Evolutionary conservation across 1,140 invertebrate species (phyloP).

Genomic region (Drosophila teissieri): DNA sequence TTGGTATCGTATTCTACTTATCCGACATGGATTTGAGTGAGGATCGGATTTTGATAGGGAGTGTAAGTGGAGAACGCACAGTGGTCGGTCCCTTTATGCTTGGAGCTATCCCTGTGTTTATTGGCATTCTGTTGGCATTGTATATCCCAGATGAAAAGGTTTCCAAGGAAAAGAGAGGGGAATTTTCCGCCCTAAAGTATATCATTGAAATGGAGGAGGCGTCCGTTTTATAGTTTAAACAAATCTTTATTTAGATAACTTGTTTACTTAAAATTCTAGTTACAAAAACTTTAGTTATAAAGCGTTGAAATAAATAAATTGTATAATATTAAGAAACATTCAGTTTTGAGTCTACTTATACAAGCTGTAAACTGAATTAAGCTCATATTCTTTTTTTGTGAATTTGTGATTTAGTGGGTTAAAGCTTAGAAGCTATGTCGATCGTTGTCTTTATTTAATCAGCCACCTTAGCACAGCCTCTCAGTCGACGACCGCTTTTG

Average conservation of each 20-base stretch:
- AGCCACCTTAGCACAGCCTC: slow-evolving; percentile 28
- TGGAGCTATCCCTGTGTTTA: slow-evolving; percentile 97
- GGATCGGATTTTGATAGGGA: slow-evolving; percentile 71
- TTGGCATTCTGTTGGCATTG: slow-evolving; percentile 95
- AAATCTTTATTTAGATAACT: background rate
- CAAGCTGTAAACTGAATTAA: too few relatives aligned
- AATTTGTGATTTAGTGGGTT: slow-evolving; percentile 12
- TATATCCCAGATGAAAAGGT: slow-evolving; percentile 92
- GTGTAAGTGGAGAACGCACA: slow-evolving; percentile 86
- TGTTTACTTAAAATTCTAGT: too few relatives aligned
- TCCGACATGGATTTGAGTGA: slow-evolving; percentile 98
- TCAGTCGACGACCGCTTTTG: slow-evolving; percentile 60
- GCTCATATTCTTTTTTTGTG: background rate
- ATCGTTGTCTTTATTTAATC: slow-evolving; percentile 47
- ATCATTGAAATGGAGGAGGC: slow-evolving; percentile 7
- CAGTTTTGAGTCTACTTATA: too few relatives aligned
- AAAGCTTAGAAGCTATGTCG: slow-evolving; percentile 25
- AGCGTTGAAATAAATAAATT: too few relatives aligned
- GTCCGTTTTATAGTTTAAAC: too few relatives aligned
- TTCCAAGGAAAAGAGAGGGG: background rate
- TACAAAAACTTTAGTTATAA: background rate
- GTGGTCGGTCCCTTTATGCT: slow-evolving; percentile 99
- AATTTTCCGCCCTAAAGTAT: slow-evolving; percentile 6
- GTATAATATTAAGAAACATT: too few relatives aligned
- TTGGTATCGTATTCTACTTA: slow-evolving; percentile 98